phyloP scores from a whole-genome alignment of 2,888 invertebrate genomes.

The Melanotus villosus region DNA sequence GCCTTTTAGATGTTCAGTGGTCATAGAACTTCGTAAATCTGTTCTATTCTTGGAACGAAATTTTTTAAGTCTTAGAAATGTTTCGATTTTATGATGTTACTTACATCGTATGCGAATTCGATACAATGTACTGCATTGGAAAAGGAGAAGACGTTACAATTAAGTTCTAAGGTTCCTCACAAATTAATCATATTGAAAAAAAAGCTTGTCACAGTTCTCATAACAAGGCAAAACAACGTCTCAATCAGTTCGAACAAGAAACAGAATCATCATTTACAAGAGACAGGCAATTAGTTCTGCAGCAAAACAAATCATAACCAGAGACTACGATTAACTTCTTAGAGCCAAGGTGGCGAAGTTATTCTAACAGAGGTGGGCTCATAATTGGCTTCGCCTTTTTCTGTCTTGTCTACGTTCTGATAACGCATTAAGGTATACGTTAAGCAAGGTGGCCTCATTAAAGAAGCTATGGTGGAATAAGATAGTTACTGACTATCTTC shows the following conservation, averaged over 20 bases:
- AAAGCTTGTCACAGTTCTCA: conserved; percentile 11
- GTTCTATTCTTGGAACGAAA: no score
- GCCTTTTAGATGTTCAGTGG: no score
- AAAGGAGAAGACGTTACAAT: neutral
- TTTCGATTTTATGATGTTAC: no score
- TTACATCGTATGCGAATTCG: no score
- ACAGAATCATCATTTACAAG: conserved; percentile 26
- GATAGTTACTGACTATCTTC: conserved; percentile 43
- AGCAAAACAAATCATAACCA: conserved; percentile 36
- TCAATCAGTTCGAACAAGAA: conserved; percentile 33
- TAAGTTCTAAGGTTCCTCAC: neutral
- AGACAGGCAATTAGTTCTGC: conserved; percentile 40
- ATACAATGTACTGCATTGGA: no score
- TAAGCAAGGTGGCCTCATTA: conserved; percentile 48
- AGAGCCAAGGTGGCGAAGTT: conserved; percentile 12
- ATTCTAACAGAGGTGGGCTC: conserved; percentile 12
- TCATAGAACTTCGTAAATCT: no score
- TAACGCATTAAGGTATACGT: conserved; percentile 28
- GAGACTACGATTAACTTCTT: conserved; percentile 21
- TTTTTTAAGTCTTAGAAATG: no score
- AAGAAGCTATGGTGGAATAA: conserved; percentile 38
- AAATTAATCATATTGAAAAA: neutral
- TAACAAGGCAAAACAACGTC: conserved; percentile 27
- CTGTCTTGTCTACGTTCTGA: conserved; percentile 23
- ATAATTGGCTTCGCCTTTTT: conserved; percentile 6